Conservation (phyloP, 2,797 vertebrate genomes). For the Psittacula echo region DNA sequence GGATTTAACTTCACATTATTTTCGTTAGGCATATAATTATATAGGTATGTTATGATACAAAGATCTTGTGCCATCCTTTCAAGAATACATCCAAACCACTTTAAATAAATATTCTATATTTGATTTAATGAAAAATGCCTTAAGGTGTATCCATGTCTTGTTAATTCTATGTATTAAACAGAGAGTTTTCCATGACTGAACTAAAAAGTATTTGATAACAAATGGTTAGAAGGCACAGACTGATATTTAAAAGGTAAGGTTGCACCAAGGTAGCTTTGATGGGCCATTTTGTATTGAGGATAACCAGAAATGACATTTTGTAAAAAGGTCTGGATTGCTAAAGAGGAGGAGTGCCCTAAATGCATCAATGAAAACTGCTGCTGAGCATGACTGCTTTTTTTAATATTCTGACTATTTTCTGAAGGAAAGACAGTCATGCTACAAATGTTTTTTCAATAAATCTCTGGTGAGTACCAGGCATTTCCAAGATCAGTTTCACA, state of each 20-base stretch:
- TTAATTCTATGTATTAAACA: conserved; percentile 35
- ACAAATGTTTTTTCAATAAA: conserved; percentile 71
- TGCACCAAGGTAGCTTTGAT: conserved; percentile 73
- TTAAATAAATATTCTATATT: not conserved
- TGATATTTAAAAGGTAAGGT: conserved; percentile 78
- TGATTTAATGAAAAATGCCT: conserved; percentile 23
- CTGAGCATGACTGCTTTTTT: conserved; percentile 68
- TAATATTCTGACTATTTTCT: conserved; percentile 64
- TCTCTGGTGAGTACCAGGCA: conserved; percentile 47
- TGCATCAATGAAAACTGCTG: conserved; percentile 62
- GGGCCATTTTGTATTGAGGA: conserved; percentile 71
- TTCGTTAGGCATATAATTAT: not conserved
- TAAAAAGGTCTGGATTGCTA: conserved; percentile 73
- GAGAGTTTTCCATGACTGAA: conserved; percentile 28
- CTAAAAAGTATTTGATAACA: conserved; percentile 67
- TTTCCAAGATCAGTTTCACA: conserved; percentile 69
- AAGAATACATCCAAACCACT: conserved; percentile 8
- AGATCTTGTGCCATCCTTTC: not conserved
- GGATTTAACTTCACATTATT: not conserved
- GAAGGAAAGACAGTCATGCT: conserved; percentile 61
- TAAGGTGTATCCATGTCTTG: conserved; percentile 1
- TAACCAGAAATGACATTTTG: conserved; percentile 78
- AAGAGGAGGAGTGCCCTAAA: conserved; percentile 69
- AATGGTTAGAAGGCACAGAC: conserved; percentile 68
- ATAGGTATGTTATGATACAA: not conserved